Evolutionary conservation across 2,888 invertebrate genomes (phyloP), one percentile per base, ranked within the genome.

Genomic region (Tipula confusa): DNA sequence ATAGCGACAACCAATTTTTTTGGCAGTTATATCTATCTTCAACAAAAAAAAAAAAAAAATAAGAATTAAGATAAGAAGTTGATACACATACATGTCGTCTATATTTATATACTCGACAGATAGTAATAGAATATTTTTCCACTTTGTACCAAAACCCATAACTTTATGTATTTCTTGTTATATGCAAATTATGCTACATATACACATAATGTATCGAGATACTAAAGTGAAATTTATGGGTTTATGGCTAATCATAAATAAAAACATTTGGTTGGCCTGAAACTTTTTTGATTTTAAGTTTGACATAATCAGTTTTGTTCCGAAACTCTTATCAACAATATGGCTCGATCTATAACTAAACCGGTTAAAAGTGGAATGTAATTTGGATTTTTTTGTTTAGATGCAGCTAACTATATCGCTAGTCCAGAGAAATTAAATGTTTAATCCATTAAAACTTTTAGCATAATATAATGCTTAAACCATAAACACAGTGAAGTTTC

Each of bases 41-140:
- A 43, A 43, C 43, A n/a, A 43, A 43, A 43, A 43, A 43, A 43
- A 43, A 43, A 43, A 43, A 15, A 43, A 24, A 24, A 64, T 2
- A 64, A 64, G 64, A 64, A 64, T 64, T 64, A 64, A 64, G 64
- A 64, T 64, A 64, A 64, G 64, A 24, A 64, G 64, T 64, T n/a
- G n/a, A 64, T 18, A 64, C 13, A 13, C 13, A n/a, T 7, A 64
- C 24, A 64, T 64, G 64, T 64, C 64, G 64, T 64, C 18, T 64
- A 64, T 2, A 43, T 15, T n/a, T n/a, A n/a, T n/a, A 33, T 33
- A 33, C 33, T 33, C 33, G 33, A n/a, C 11, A 24, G 24, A 64
- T 64, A 64, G 43, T 43, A 15, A 24, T 24, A 64, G 64, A 64
- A 64, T 24, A 64, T 24, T 64, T 24, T 64, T 64, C 64, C 24